Conservation (phyloP, 2,888 invertebrate genomes). For the Diaphora mendica region DNA sequence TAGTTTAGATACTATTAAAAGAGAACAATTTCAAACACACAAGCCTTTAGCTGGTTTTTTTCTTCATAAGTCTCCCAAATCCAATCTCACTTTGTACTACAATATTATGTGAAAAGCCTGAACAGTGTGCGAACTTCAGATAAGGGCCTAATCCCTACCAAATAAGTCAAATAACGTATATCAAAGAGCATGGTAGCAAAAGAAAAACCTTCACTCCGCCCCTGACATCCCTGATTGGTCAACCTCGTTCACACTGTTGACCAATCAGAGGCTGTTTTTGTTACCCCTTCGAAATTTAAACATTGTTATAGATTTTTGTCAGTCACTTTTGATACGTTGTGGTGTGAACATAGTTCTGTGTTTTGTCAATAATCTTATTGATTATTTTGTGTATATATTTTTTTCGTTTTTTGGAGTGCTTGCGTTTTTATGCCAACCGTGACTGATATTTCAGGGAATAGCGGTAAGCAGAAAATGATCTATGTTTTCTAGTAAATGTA, state of each 20-base stretch:
- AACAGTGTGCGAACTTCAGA: conserved; percentile 10
- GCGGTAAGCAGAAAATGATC: conserved; percentile 43
- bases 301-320: conserved; percentile 60
- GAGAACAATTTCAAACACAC: too few species aligned
- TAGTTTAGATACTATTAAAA: too few species aligned
- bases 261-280: conserved; percentile 64
- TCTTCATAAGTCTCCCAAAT: not conserved
- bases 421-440: conserved; percentile 78
- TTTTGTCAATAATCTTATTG: conserved; percentile 20
- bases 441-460: conserved; percentile 61
- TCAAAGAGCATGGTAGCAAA: not conserved
- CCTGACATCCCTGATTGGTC: conserved; percentile 61
- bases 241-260: conserved; percentile 22
- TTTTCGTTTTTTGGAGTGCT: conserved; percentile 26
- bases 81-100: not conserved
- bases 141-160: conserved; percentile 9
- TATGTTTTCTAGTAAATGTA: conserved; percentile 1
- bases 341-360: conserved; percentile 38
- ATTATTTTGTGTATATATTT: conserved; percentile 13
- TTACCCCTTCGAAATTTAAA: conserved; percentile 72
- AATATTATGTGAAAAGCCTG: not conserved
- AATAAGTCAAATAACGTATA: conserved; percentile 2
- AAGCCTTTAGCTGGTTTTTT: not conserved
- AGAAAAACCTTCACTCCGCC: conserved; percentile 42
- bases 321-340: conserved; percentile 56